Evolutionary conservation across 2,888 invertebrate species (phyloP).

Genomic region (Caenorhabditis panamensis): DNA sequence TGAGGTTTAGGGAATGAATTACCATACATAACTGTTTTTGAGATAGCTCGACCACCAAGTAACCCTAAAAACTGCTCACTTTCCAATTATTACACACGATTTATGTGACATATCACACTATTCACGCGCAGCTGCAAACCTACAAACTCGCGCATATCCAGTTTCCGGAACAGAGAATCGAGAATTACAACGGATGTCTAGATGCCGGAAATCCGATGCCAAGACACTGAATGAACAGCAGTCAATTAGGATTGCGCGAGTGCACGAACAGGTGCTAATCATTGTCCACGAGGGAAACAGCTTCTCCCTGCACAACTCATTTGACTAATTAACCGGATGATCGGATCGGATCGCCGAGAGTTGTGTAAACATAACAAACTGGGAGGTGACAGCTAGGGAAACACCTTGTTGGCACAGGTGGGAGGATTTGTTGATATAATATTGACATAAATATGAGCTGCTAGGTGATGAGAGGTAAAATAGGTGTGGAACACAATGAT

Average conservation of each 20-base stretch:
- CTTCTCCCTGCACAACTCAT: slow-evolving; percentile 36
- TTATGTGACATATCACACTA: too few relatives aligned
- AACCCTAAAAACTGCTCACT: too few relatives aligned
- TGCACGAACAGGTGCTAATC: slow-evolving; percentile 53
- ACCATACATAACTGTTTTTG: too few relatives aligned
- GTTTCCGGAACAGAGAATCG: too few relatives aligned
- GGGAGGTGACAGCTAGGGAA: slow-evolving; percentile 26
- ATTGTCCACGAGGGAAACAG: slow-evolving; percentile 27
- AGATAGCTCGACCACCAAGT: too few relatives aligned
- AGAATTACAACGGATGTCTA: slow-evolving; percentile 36
- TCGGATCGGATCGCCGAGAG: slow-evolving; percentile 12
- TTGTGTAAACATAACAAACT: slow-evolving; percentile 37
- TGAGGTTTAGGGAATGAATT: too few relatives aligned
- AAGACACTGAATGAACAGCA: not conserved
- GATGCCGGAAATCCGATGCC: slow-evolving; percentile 43
- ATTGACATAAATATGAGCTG: slow-evolving; percentile 28
- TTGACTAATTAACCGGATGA: slow-evolving; percentile 57
- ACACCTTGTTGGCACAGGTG: slow-evolving; percentile 55
- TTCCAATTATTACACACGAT: too few relatives aligned
- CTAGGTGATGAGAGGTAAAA: too few relatives aligned
- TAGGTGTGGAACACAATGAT: too few relatives aligned
- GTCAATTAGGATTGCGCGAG: slow-evolving; percentile 56
- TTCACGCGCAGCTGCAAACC: slow-evolving; percentile 40
- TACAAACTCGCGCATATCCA: slow-evolving; percentile 9
- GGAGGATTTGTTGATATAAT: slow-evolving; percentile 40